Percentiles rank a stretch among this genome's conserved stretches.
These are phyloP conservation scores for Bicyclus anynana DNA, from an alignment of 1,140 invertebrate genomes.

Conservation along the genomic window DNA sequence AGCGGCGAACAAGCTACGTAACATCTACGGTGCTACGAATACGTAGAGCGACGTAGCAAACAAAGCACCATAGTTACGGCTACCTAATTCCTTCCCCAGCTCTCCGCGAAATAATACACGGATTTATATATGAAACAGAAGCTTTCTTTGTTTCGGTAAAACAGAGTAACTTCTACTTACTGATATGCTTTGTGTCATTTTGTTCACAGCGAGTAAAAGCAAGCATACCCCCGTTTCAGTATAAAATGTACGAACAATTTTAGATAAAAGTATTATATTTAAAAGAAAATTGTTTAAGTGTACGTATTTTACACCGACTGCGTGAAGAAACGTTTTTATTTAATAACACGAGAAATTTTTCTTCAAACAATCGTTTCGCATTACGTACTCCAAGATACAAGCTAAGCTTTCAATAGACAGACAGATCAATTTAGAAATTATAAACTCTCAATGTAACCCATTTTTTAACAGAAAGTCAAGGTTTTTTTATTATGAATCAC, in stretches of 20 bases:
- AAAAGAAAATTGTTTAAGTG: no score
- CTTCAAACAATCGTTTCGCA: no score
- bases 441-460: no score
- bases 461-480: no score
- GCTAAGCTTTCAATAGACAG: no score
- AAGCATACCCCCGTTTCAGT: background rate
- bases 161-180: conserved; percentile 21
- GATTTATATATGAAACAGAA: conserved; percentile 26
- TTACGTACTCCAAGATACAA: no score
- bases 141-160: conserved; percentile 21
- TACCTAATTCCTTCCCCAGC: conserved; percentile 24
- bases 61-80: conserved; percentile 21
- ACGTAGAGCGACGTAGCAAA: conserved; percentile 24
- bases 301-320: no score
- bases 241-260: conserved; percentile 1
- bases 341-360: no score
- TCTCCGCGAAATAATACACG: conserved; percentile 26
- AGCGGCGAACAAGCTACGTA: background rate
- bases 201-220: conserved; percentile 3
- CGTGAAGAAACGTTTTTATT: no score
- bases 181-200: conserved; percentile 25
- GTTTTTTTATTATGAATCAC: no score
- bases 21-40: conserved; percentile 15
- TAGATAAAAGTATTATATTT: background rate
- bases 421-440: no score